A percentile compares a stretch with the other conserved stretches of the same genome.
These are phyloP conservation scores for Mastacembelus armatus DNA, from an alignment of 2,797 vertebrate genomes.

Conservation along the genomic window DNA sequence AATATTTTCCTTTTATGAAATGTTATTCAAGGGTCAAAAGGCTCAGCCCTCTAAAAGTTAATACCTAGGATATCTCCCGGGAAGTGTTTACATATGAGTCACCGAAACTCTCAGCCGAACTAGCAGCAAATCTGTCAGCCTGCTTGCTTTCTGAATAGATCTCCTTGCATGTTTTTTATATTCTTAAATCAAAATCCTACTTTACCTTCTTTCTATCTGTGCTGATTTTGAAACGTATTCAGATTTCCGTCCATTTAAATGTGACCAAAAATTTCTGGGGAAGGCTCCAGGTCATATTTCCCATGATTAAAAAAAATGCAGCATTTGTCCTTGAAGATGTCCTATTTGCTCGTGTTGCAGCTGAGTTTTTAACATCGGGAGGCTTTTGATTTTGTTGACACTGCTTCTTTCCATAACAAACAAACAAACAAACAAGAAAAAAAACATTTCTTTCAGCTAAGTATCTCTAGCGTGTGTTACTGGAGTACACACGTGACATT, in stretches of 20 bases:
- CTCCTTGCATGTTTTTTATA: too few species aligned
- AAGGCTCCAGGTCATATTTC: not conserved
- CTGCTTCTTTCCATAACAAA: too few species aligned
- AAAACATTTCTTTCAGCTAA: too few species aligned
- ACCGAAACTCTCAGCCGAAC: constrained; percentile 14
- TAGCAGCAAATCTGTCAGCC: constrained; percentile 16
- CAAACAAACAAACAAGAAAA: too few species aligned
- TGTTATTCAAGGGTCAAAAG: constrained; percentile 25
- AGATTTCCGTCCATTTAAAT: not conserved
- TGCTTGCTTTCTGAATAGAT: constrained; percentile 5
- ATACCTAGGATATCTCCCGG: constrained; percentile 4
- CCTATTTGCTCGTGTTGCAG: not conserved
- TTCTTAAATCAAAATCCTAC: not conserved
- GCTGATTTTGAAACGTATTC: not conserved
- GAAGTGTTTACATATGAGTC: constrained; percentile 25
- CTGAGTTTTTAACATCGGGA: not conserved
- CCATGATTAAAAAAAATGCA: too few species aligned
- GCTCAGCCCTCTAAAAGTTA: constrained; percentile 11
- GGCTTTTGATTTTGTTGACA: not conserved
- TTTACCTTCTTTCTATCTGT: not conserved
- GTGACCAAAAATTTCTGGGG: not conserved
- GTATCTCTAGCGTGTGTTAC: too few species aligned
- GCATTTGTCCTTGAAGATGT: not conserved
- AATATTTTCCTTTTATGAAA: constrained; percentile 13
- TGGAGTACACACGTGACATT: too few species aligned